phyloP scores from a whole-genome alignment of 1,140 invertebrate genomes.

The Drosophila repleta region DNA sequence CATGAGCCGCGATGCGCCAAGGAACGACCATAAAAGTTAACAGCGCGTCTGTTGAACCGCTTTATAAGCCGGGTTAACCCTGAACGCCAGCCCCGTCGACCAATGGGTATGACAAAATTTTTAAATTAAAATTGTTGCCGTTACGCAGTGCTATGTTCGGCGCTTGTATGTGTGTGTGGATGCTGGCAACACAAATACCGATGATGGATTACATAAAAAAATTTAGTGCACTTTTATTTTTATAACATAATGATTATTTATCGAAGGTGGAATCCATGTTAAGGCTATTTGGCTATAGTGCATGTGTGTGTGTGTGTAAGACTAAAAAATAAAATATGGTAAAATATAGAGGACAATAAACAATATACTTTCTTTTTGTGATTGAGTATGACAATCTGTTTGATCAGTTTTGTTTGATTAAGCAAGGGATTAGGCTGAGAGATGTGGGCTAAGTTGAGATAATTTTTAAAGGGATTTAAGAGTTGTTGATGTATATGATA shows the following conservation, averaged over 20 bases:
- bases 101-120: conserved; percentile 73
- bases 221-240: conserved; percentile 71
- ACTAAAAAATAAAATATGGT: conserved; percentile 3
- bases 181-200: conserved; percentile 46
- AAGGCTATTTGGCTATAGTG: conserved; percentile 5
- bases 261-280: conserved; percentile 24
- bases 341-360: neutral
- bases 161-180: conserved; percentile 21
- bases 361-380: too few species aligned
- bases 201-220: conserved; percentile 80
- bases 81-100: conserved; percentile 22
- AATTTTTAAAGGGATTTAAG: too few species aligned
- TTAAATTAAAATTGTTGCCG: conserved; percentile 73
- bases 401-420: too few species aligned
- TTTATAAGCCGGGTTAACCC: conserved; percentile 61
- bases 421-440: too few species aligned
- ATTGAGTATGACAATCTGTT: too few species aligned
- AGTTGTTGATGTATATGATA: too few species aligned
- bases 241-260: conserved; percentile 67
- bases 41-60: conserved; percentile 60
- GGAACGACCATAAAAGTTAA: conserved; percentile 72
- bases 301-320: neutral
- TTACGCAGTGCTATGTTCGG: neutral
- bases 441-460: too few species aligned
- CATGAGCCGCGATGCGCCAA: conserved; percentile 25